phyloP scores from a whole-genome alignment of 2,888 invertebrate species.

The Tenthredo amoena region DNA sequence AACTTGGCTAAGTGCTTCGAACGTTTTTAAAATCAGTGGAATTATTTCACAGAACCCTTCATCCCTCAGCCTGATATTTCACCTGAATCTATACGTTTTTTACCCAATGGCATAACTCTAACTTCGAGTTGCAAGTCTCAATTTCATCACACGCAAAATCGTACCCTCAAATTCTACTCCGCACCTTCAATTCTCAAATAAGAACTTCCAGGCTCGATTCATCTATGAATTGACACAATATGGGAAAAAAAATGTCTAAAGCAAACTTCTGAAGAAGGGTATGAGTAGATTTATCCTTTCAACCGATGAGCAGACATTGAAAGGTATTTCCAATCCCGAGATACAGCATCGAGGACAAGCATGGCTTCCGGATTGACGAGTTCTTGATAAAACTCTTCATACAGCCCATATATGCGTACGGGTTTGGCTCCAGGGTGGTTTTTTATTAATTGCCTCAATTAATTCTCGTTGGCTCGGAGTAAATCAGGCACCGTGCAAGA shows the following conservation, averaged over 20 bases:
- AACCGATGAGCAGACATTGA: background rate
- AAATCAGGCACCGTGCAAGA: conserved; percentile 37
- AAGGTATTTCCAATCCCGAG: background rate
- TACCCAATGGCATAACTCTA: no score
- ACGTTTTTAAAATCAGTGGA: background rate
- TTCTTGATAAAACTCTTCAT: background rate
- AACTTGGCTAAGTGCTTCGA: background rate
- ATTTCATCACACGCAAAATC: no score
- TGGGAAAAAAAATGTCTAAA: background rate
- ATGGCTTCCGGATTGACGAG: conserved; percentile 31
- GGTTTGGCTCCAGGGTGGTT: background rate
- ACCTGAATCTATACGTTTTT: no score
- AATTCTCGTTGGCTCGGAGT: conserved; percentile 36
- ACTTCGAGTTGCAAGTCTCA: no score
- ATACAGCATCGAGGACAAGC: background rate
- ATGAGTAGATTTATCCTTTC: background rate
- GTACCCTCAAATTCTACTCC: no score
- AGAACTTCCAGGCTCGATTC: no score
- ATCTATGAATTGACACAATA: no score
- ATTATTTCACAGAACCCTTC: no score
- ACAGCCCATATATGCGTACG: background rate
- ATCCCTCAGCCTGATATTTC: no score
- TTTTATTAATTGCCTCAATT: conserved; percentile 49
- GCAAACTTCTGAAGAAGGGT: background rate
- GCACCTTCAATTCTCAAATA: background rate